A percentile compares a stretch with the other conserved stretches of the same genome.
Evolutionary conservation across 2,888 invertebrate species (phyloP).

Genomic region (Dimorphilus gyrociliatus): DNA sequence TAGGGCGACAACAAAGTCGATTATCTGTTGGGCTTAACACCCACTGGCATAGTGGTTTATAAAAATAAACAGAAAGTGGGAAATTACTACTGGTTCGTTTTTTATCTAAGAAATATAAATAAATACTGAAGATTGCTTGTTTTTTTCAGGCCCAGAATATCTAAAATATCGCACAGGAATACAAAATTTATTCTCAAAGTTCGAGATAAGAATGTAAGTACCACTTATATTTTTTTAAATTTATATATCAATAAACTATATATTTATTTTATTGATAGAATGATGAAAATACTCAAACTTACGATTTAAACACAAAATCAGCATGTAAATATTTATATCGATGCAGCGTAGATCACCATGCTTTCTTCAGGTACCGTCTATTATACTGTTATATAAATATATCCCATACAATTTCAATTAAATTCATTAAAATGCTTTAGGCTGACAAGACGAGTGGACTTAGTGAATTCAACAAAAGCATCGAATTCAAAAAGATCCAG

Average conservation of each 20-base stretch:
- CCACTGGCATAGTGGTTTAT: conserved; percentile 81
- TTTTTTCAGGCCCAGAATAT: conserved; percentile 58
- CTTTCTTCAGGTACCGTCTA: conserved; percentile 44
- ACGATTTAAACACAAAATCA: conserved; percentile 74
- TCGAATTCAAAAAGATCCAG: too few relatives aligned
- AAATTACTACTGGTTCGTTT: conserved; percentile 74
- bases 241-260: not conserved
- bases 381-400: too few relatives aligned
- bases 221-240: not conserved
- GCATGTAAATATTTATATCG: conserved; percentile 91
- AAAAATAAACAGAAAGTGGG: conserved; percentile 89
- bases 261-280: conserved; percentile 46
- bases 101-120: not conserved
- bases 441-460: too few relatives aligned
- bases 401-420: too few relatives aligned
- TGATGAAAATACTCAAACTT: conserved; percentile 87
- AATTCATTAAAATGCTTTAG: too few relatives aligned
- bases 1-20: conserved; percentile 72
- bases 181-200: conserved; percentile 90
- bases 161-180: conserved; percentile 88
- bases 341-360: conserved; percentile 87
- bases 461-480: too few relatives aligned
- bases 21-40: conserved; percentile 84
- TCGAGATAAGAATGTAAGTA: conserved; percentile 80
- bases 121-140: too few relatives aligned